Evolutionary conservation across 2,888 invertebrate genomes (phyloP).

Genomic region (Athalia cordata): DNA sequence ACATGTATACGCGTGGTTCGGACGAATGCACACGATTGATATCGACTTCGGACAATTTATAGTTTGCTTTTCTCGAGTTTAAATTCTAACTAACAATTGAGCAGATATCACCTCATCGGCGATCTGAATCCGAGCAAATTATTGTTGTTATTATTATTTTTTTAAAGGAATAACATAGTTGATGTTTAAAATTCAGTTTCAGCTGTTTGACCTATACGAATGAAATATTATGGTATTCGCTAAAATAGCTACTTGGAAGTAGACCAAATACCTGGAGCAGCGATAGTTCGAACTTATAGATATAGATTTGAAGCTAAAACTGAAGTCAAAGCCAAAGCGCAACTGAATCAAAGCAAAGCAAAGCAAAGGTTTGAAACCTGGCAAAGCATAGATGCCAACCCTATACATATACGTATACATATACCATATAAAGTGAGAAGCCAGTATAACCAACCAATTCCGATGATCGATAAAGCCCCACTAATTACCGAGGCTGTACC

Average conservation of each 20-base stretch:
- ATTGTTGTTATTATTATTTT: too few relatives aligned
- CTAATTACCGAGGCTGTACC: conserved; percentile 62
- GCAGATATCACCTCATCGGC: too few relatives aligned
- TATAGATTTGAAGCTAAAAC: background rate
- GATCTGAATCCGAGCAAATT: too few relatives aligned
- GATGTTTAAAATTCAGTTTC: too few relatives aligned
- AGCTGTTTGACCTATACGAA: background rate
- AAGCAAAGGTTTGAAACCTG: background rate
- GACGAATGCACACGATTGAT: background rate
- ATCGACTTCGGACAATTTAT: too few relatives aligned
- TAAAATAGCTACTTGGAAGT: background rate
- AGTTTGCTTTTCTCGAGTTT: too few relatives aligned
- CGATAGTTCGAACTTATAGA: too few relatives aligned
- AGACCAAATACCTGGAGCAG: background rate
- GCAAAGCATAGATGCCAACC: background rate
- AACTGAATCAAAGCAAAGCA: background rate
- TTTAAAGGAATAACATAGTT: too few relatives aligned
- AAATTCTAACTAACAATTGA: too few relatives aligned
- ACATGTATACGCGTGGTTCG: background rate
- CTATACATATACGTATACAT: too few relatives aligned
- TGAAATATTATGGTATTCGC: background rate
- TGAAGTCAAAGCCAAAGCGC: conserved; percentile 19
- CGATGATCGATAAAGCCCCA: conserved; percentile 67
- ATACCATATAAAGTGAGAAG: conserved; percentile 6
- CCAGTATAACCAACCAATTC: conserved; percentile 55